Evolutionary conservation across 2,888 invertebrate genomes (phyloP), one percentile per base, ranked within the genome.

Genomic region (Eupithecia insigniata): DNA sequence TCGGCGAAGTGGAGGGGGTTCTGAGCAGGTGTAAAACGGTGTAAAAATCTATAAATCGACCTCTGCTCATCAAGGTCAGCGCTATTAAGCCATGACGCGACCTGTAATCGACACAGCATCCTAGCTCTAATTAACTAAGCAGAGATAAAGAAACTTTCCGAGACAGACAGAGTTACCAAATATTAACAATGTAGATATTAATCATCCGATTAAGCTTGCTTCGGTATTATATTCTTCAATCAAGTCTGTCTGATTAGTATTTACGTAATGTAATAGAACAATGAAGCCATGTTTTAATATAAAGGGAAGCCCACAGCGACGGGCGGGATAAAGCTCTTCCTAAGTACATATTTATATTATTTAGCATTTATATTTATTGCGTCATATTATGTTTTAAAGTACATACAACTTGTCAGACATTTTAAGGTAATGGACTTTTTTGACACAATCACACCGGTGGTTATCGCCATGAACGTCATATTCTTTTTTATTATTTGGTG

Each of bases 211-310:
- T 51, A 51, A 64, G 36, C 36, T 28, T 14, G 36, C 14, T 34
- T 34, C 62, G 34, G 30, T 34, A 62, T 62, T 34, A 62, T 62
- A 55, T 22, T 64, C 22, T 64, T 28, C 64, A 36, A 64, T 60
- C 30, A 30, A 30, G 3, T 60, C 30, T 16, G 5, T 64, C 64
- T 64, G 64, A 64, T 64, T 60, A 30, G 36, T 64, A 64, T 39
- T 64, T 22, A 26, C 64, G 64, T 26, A 64, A 64, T 34, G 64
- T 26, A 64, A 64, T 34, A 32, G 32, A 61, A 61, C 62, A 36
- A 64, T 39, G n/a, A 32, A 36, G 36, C 36, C 36, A 34, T 26
- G 12, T 64, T 36, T 22, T 36, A 64, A 64, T 26, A 55, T 55
- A 55, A 55, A 64, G 36, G 12, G 10, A 14, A 7, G 36, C 16